phyloP scores from a whole-genome alignment of 2,113 vertebrate genomes.

The Barbus barbus region DNA sequence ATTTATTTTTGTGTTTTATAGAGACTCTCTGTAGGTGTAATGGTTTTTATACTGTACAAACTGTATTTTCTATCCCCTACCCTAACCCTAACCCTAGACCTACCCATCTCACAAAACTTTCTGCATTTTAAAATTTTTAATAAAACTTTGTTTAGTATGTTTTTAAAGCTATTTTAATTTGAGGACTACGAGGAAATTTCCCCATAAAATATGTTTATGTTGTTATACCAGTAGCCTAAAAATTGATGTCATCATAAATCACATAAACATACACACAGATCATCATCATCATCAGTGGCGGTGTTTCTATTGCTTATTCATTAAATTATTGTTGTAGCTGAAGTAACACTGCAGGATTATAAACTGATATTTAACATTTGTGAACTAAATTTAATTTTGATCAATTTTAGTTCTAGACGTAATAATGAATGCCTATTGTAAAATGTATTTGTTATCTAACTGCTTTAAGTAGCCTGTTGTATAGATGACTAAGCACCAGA shows the following conservation, averaged over 20 bases:
- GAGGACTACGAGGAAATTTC: background rate
- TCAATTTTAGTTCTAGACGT: background rate
- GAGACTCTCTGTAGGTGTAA: no score
- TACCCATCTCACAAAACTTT: no score
- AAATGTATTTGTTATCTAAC: background rate
- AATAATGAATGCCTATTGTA: background rate
- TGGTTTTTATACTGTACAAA: no score
- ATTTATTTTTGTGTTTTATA: no score
- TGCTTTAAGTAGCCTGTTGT: constrained; percentile 12
- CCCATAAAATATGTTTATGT: background rate
- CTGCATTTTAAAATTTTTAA: no score
- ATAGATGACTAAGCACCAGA: background rate
- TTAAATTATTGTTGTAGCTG: background rate
- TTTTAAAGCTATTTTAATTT: no score
- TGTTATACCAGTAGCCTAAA: background rate
- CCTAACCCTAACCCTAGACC: no score
- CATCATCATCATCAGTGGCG: background rate
- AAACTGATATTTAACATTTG: background rate
- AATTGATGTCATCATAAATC: no score
- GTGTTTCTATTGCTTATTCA: background rate
- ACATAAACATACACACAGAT: background rate
- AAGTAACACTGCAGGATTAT: background rate
- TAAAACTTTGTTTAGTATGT: no score
- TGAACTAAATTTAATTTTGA: background rate
- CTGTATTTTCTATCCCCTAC: no score